Percentiles rank a stretch among this genome's conserved stretches.
These are phyloP conservation scores for Hafferia zeledoni DNA, from an alignment of 2,797 vertebrate genomes.

Conservation along the genomic window DNA sequence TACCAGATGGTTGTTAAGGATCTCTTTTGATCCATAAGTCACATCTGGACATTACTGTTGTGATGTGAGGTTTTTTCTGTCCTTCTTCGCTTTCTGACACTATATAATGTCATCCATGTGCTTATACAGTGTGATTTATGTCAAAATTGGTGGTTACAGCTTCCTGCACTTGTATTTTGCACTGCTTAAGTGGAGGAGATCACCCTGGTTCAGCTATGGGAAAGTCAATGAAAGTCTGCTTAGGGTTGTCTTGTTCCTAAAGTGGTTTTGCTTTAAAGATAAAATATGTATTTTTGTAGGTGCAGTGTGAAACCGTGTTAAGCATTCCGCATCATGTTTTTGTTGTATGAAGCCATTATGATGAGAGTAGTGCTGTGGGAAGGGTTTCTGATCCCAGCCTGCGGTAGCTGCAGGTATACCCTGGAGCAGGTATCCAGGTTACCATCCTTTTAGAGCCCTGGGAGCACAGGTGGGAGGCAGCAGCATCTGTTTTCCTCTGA, in stretches of 20 bases:
- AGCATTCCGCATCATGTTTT: rapidly evolving
- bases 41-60: background rate
- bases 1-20: background rate
- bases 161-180: background rate
- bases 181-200: background rate
- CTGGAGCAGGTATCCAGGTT: constrained; percentile 5
- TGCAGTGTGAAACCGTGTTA: background rate
- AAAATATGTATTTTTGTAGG: background rate
- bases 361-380: background rate
- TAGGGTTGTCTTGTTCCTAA: background rate
- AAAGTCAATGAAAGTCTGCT: background rate
- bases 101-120: background rate
- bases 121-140: background rate
- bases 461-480: background rate
- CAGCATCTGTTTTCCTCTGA: background rate
- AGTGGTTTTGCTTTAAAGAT: background rate
- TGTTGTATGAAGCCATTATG: background rate
- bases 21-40: background rate
- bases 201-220: background rate
- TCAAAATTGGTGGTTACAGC: background rate
- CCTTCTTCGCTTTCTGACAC: background rate
- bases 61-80: background rate
- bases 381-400: background rate
- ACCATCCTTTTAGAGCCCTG: background rate
- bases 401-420: background rate